Base-by-base conservation (phyloP, 1,140 invertebrate genomes). In the Rhopalosiphum padi region DNA sequence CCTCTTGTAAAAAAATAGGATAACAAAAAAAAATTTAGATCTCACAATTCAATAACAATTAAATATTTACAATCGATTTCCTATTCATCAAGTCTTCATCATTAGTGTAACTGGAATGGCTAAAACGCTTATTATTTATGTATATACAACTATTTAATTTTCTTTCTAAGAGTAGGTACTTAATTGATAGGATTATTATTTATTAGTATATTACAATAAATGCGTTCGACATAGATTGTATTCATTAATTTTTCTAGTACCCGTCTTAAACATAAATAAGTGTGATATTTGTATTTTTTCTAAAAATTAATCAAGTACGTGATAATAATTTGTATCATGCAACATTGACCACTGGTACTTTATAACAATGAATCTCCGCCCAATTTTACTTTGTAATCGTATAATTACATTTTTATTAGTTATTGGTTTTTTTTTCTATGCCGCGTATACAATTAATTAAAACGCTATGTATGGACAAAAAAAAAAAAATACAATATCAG, bases 351-450 rank as follows among this genome's bases (percentile, higher is more conserved):
- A 60, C 87, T 86, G 87, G 35, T 89, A 90, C 21, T 43, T 37
- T 23, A 51, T 37, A 46, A 55, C 22, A 37, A 37, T 18, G 43
- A 41, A 48, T 90, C 51, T 90, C 51, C 88, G 53, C 88, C 88
- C 88, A 37, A 25, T 90, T 90, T 41, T 90, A 90, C 51, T 60
- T 41, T 41, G 35, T 25, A 8, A 23, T 25, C 53, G 37, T 90
- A 60, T 90, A 60, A 90, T 90, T 90, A 90, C 88, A 30, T 60
- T 90, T 90, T 90, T 55, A 25, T 90, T 55, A 53, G 88, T 90
- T 90, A 90, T 90, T 90, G 51, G 88, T 89, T 51, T 89, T 60
- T 60, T 55, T 55, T 46, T n/a, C n/a, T 35, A 23, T 46, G 3
- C 46, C 3, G 35, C 30, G 15, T 41, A 18, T 25, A 53, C 8